phyloP scores from a whole-genome alignment of 2,888 invertebrate genomes.

The Drosophila anomalipes region DNA sequence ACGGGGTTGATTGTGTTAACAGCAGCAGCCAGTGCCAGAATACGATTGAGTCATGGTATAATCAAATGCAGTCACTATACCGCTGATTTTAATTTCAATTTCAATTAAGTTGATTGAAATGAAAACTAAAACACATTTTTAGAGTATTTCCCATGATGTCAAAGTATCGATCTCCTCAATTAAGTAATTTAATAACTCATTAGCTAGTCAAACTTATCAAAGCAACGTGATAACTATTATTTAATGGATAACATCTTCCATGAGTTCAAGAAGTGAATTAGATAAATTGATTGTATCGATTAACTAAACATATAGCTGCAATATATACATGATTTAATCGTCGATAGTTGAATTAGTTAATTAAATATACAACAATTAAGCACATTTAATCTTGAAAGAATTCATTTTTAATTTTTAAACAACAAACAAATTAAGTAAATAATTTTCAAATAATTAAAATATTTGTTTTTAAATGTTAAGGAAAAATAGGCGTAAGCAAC shows the following conservation, averaged over 20 bases:
- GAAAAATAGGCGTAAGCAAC: not conserved
- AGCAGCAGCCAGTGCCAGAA: constrained; percentile 4
- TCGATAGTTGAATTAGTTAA: not conserved
- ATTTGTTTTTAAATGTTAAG: not conserved
- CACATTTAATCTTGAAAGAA: not conserved
- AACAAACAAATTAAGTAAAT: not conserved
- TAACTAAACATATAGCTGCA: not conserved
- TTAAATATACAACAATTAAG: not conserved
- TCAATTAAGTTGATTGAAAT: constrained; percentile 73
- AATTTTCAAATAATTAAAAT: not conserved
- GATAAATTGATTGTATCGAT: not conserved
- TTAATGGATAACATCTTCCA: not conserved
- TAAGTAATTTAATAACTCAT: not conserved
- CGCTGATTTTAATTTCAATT: constrained; percentile 41
- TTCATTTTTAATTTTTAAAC: too few species aligned
- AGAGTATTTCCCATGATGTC: not conserved
- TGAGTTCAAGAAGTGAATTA: not conserved
- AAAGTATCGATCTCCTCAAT: not conserved
- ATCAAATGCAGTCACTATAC: constrained; percentile 2
- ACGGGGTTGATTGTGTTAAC: constrained; percentile 43
- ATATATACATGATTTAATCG: not conserved
- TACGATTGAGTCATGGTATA: constrained; percentile 39
- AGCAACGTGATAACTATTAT: not conserved
- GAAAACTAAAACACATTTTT: constrained; percentile 5
- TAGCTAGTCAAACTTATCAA: not conserved